These are phyloP conservation scores for Danio jaintianensis DNA, from an alignment of 2,797 vertebrate genomes.

Conservation along the genomic window DNA sequence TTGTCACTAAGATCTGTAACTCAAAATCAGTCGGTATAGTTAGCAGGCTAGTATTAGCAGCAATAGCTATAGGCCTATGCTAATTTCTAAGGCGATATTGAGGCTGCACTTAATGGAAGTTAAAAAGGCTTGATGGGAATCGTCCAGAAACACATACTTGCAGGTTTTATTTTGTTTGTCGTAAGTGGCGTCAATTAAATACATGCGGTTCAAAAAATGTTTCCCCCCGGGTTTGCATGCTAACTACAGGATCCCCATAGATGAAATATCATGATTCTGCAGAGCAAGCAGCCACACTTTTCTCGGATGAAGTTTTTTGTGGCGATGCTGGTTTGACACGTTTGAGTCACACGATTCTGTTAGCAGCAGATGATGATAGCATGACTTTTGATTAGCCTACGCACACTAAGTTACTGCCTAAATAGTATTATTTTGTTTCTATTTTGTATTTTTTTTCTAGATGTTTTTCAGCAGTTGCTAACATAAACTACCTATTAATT, in stretches of 20 bases:
- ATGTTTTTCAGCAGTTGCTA: not conserved
- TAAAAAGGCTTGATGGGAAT: not conserved
- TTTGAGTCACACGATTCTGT: not conserved
- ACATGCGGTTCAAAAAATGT: not conserved
- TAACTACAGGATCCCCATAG: not conserved
- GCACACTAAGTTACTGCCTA: not conserved
- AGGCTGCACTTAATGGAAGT: not conserved
- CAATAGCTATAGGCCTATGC: not conserved
- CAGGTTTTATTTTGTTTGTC: not conserved
- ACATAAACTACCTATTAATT: not conserved
- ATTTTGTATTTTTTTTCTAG: not conserved
- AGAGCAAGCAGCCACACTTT: not conserved
- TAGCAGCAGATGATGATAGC: not conserved
- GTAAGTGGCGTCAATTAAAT: not conserved
- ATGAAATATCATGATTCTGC: constrained; percentile 16
- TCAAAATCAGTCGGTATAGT: not conserved
- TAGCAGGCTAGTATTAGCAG: not conserved
- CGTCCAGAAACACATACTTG: not conserved
- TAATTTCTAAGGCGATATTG: not conserved
- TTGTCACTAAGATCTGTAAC: too few relatives aligned
- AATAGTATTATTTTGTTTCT: not conserved
- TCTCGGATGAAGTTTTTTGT: constrained; percentile 7
- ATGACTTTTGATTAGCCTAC: not conserved
- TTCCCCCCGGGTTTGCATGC: not conserved
- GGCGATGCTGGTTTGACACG: constrained; percentile 22